A percentile compares a stretch with the other conserved stretches of the same genome.
These are phyloP conservation scores for Muscicapa adusta DNA, from an alignment of 2,113 vertebrate genomes.

Conservation along the genomic window DNA sequence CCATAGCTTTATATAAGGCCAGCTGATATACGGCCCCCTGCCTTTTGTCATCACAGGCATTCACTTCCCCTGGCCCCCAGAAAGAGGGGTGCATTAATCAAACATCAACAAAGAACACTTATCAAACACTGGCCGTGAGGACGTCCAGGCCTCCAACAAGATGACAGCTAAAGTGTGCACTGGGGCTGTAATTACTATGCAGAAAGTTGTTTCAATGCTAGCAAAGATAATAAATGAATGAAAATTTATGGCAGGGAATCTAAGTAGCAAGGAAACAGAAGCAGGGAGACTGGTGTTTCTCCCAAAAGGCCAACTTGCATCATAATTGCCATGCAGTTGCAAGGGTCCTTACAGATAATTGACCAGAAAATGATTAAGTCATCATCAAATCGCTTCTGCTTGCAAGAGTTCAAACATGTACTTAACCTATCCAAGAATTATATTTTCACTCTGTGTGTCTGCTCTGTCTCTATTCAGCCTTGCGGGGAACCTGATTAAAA, in stretches of 20 bases:
- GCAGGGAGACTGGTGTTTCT: constrained; percentile 83
- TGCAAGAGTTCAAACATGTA: constrained; percentile 98
- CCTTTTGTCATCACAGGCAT: constrained; percentile 81
- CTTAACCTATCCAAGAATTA: constrained; percentile 99
- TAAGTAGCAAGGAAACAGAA: constrained; percentile 84
- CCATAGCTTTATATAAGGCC: constrained; percentile 75
- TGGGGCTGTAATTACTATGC: constrained; percentile 82
- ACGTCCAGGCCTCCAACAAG: constrained; percentile 80
- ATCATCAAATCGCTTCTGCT: constrained; percentile 97
- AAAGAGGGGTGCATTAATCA: constrained; percentile 82
- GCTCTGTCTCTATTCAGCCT: constrained; percentile 87
- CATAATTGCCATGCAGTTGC: constrained; percentile 86
- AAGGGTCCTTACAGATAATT: constrained; percentile 98
- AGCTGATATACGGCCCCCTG: constrained; percentile 80
- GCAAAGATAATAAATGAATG: constrained; percentile 87
- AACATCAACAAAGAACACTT: constrained; percentile 86
- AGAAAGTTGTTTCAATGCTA: constrained; percentile 85
- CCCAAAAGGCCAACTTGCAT: constrained; percentile 87
- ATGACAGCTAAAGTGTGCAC: constrained; percentile 80
- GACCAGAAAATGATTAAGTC: constrained; percentile 99
- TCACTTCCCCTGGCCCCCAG: constrained; percentile 72
- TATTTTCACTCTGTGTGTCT: constrained; percentile 89
- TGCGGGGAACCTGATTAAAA: constrained; percentile 86
- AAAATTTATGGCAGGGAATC: constrained; percentile 84
- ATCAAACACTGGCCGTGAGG: constrained; percentile 80